Evolutionary conservation across 2,797 vertebrate genomes (phyloP).

Genomic region (Myotis vivesi): DNA sequence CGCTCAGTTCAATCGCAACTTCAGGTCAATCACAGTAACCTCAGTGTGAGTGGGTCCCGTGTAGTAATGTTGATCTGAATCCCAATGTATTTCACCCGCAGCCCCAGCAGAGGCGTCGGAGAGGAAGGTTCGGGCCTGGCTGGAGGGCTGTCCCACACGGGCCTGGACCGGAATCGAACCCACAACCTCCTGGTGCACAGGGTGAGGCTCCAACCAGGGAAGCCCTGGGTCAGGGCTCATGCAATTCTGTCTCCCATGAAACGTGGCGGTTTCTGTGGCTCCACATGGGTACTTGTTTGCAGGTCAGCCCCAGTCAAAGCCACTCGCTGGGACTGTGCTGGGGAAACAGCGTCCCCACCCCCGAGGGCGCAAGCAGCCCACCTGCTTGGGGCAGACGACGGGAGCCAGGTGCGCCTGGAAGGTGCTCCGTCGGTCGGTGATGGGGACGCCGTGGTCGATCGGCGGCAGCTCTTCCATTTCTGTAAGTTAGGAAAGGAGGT

Average conservation of each 20-base stretch:
- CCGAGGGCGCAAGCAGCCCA: slow-evolving; percentile 59
- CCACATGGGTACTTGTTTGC: neutral
- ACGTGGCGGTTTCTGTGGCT: neutral
- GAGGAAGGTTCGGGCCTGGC: neutral
- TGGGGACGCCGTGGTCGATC: slow-evolving; percentile 90
- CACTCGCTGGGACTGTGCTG: neutral
- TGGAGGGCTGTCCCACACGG: no score
- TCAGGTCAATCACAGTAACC: neutral
- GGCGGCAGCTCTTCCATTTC: slow-evolving; percentile 89
- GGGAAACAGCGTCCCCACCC: neutral
- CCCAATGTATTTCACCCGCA: slow-evolving; percentile 9
- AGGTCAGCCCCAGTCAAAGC: neutral
- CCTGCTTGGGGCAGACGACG: slow-evolving; percentile 91
- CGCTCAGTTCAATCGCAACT: neutral
- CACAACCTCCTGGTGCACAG: neutral
- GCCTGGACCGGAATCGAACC: neutral
- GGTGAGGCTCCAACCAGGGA: neutral
- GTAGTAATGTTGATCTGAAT: neutral
- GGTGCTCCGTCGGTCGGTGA: slow-evolving; percentile 96
- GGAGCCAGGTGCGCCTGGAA: slow-evolving; percentile 96
- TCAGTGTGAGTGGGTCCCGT: neutral
- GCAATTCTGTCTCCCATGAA: neutral
- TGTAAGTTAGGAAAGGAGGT: slow-evolving; percentile 75
- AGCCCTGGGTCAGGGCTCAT: neutral
- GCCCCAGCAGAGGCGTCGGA: neutral